Evolutionary conservation across 1,140 invertebrate genomes (phyloP).

Genomic region (Probaryconus sp.): DNA sequence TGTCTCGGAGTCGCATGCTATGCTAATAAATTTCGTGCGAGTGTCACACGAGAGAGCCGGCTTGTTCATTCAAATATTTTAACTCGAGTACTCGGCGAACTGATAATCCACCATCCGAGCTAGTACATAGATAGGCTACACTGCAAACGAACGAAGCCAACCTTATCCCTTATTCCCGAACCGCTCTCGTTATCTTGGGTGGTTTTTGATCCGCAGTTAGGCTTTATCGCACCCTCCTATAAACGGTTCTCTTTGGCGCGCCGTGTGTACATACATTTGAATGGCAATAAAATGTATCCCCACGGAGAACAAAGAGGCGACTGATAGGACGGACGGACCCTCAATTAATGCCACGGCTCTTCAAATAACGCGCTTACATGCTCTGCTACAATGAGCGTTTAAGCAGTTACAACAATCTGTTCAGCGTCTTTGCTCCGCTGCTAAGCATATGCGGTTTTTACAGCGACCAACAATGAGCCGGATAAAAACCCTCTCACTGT

Average conservation of each 20-base stretch:
- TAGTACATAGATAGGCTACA: constrained; percentile 50
- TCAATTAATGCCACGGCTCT: constrained; percentile 53
- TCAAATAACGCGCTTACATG: constrained; percentile 58
- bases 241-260: constrained; percentile 46
- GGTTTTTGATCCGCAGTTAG: constrained; percentile 59
- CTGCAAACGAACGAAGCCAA: no score
- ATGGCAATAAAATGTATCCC: constrained; percentile 59
- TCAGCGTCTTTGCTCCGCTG: constrained; percentile 37
- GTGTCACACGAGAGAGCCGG: constrained; percentile 47
- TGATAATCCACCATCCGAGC: constrained; percentile 51
- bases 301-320: constrained; percentile 56
- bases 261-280: constrained; percentile 56
- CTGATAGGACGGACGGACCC: constrained; percentile 56
- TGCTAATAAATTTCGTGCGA: constrained; percentile 55
- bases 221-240: constrained; percentile 59
- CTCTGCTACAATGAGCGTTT: constrained; percentile 45
- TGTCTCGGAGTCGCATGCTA: constrained; percentile 40
- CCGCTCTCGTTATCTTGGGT: constrained; percentile 56
- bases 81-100: constrained; percentile 51
- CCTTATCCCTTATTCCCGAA: constrained; percentile 54
- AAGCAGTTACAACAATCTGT: constrained; percentile 56
- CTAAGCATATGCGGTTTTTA: constrained; percentile 56
- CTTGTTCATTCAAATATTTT: constrained; percentile 57
- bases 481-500: no score
- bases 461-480: constrained; percentile 32